phyloP scores from a whole-genome alignment of 2,797 vertebrate species.

The Luscinia megarhynchos region DNA sequence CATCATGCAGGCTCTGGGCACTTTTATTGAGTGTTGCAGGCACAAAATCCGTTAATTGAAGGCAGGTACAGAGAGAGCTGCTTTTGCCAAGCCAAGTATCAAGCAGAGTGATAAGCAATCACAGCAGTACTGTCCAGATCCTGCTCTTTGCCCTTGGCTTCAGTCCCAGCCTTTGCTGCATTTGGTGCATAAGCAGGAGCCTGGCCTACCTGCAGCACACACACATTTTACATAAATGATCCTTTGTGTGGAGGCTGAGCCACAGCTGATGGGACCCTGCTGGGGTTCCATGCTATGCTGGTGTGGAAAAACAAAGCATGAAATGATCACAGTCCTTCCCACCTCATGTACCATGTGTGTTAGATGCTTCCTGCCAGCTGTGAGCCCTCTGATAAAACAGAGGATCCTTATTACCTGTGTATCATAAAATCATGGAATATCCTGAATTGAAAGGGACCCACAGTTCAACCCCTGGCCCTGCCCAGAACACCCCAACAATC shows the following conservation, averaged over 20 bases:
- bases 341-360: accelerated
- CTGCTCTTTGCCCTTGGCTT: slow-evolving; percentile 36
- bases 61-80: slow-evolving; percentile 5
- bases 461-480: not conserved
- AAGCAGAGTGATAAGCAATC: slow-evolving; percentile 58
- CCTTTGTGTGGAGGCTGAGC: not conserved
- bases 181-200: not conserved
- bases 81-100: not conserved
- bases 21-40: slow-evolving; percentile 6
- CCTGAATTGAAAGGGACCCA: not conserved
- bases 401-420: not conserved
- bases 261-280: accelerated
- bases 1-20: not conserved
- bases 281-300: not conserved
- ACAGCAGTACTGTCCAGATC: not conserved
- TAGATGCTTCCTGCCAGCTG: not conserved
- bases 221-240: not conserved
- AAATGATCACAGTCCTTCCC: not conserved
- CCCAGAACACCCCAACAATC: not conserved
- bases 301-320: not conserved
- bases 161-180: slow-evolving; percentile 11
- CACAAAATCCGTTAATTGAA: slow-evolving; percentile 3
- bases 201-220: not conserved
- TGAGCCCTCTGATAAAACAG: not conserved
- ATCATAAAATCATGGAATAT: not conserved